Evolutionary conservation across 2,797 vertebrate species (phyloP), one percentile per base, ranked within the genome.

Genomic region (Chrysocyon brachyurus): DNA sequence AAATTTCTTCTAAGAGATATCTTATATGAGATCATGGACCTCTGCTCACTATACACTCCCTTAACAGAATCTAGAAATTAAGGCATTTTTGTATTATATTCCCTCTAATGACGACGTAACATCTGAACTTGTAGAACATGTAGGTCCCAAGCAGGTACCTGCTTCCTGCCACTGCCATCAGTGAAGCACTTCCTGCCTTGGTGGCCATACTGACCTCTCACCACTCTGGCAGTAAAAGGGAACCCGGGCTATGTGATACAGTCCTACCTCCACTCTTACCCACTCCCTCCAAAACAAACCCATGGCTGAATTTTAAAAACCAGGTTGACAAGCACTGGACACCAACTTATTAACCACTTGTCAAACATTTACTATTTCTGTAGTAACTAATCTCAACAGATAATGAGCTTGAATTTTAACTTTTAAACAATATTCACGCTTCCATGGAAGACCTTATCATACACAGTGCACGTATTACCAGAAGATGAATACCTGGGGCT

Each of bases 381-480:
- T 46, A 89, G 33, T n/a, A 70, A 91, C 24, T 54, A 59, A 26
- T 57, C 72, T 83, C n/a, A 72, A 68, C 9, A 95, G 79, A 40
- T 2, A 66, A 61, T 72, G 72, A 94, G 66, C 57, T 68, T 90
- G 59, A 78, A 84, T 40, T 92, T 95, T 84, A 56, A 61, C 36
- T 68, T 89, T 89, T 81, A 63, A 78, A 81, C 33, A 54, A 4
- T 28, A n/a, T 57, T 93, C 46, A 63, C 24, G 12, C 9, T 40
- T 82, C 52, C 46, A 66, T 61, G 19, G 36, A 66, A 87, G 19
- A 82, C 31, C 63, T 77, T 16, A 95, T 36, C 16, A 17, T 8
- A 36, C 8, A 11, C 2, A 17, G 33, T 72, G 8, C 28, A n/a
- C n/a, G 17, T 84, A 64, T 28, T 19, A 61, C 61, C 81, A 89